phyloP scores from a whole-genome alignment of 2,797 vertebrate species.

The Astyanax mexicanus region DNA sequence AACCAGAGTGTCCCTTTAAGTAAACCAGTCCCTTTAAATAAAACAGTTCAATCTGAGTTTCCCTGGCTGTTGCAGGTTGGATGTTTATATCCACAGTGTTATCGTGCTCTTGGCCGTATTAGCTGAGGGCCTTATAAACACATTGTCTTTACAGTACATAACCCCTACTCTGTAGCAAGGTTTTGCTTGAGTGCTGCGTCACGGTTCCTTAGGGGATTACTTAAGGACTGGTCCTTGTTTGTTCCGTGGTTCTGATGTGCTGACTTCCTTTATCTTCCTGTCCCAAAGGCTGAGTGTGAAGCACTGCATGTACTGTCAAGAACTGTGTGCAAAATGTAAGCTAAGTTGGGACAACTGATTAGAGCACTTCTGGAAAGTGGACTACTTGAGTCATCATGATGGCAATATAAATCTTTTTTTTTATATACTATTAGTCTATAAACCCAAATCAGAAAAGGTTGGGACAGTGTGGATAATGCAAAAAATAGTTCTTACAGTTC shows the following conservation, averaged over 20 bases:
- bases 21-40: too few species aligned
- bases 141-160: not conserved
- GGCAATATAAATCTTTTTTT: too few species aligned
- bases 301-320: not conserved
- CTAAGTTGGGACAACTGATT: not conserved
- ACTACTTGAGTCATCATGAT: too few species aligned
- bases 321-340: not conserved
- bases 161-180: not conserved
- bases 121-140: not conserved
- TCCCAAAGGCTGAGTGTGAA: not conserved
- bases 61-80: slow-evolving; percentile 2
- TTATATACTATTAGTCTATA: too few species aligned
- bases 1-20: too few species aligned
- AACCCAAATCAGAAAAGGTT: too few species aligned
- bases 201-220: not conserved
- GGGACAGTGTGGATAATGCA: too few species aligned
- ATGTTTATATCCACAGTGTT: not conserved
- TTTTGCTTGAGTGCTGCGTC: not conserved
- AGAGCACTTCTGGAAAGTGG: too few species aligned
- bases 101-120: not conserved
- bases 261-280: not conserved
- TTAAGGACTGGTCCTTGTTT: not conserved
- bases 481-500: too few species aligned
- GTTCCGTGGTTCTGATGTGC: not conserved
- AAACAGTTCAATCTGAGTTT: too few species aligned